Evolutionary conservation across 2,888 invertebrate genomes (phyloP).

Genomic region (Acanthacorydalis orientalis): DNA sequence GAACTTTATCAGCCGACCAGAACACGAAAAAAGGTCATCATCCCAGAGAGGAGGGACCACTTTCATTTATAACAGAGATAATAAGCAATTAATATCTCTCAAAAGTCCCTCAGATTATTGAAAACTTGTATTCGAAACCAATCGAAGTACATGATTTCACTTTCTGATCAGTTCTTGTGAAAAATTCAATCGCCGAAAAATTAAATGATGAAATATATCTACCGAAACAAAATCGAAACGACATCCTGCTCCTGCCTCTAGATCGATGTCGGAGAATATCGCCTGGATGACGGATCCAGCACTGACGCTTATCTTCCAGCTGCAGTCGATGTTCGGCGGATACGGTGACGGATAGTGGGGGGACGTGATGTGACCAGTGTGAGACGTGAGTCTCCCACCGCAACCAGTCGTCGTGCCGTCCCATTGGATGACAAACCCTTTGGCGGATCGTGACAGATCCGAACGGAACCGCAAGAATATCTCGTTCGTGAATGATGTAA

Average conservation of each 20-base stretch:
- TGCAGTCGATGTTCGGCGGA: constrained; percentile 52
- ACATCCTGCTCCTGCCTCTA: constrained; percentile 44
- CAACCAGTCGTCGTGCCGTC: constrained; percentile 53
- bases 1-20: too few species aligned
- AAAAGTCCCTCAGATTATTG: too few species aligned
- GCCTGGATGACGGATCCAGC: constrained; percentile 53
- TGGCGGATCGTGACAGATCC: constrained; percentile 40
- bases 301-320: constrained; percentile 59
- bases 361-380: constrained; percentile 59
- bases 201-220: too few species aligned
- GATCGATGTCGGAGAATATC: constrained; percentile 50
- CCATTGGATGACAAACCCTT: constrained; percentile 63
- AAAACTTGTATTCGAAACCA: too few species aligned
- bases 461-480: constrained; percentile 60
- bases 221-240: constrained; percentile 52
- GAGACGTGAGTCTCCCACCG: constrained; percentile 56
- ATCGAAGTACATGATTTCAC: too few species aligned
- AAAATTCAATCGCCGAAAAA: too few species aligned
- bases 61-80: too few species aligned
- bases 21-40: too few species aligned
- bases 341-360: constrained; percentile 75
- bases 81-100: too few species aligned
- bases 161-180: too few species aligned
- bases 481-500: constrained; percentile 62
- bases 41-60: too few species aligned